Evolutionary conservation across 64 coral and sea anemone genomes (phyloP), one percentile per base, ranked within the genome.

Genomic region (Actinia tenebrosa): DNA sequence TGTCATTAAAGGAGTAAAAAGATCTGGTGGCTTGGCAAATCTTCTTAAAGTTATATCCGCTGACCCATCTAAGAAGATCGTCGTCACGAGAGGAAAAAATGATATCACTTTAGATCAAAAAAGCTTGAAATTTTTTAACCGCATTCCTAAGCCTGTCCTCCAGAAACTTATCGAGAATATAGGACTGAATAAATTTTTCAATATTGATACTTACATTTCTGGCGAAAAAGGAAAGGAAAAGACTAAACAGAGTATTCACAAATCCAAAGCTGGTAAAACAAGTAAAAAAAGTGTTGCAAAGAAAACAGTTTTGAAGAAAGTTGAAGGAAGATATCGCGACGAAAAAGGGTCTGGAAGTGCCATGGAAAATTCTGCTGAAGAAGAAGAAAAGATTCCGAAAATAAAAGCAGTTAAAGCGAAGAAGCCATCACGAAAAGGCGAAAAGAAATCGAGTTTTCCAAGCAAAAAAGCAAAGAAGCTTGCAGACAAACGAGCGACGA

Each of bases 41-140:
- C 79, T 81, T 81, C 79, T 81, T 1, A 81, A 81, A 45, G 43
- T 5, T 5, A 81, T 81, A 81, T 81, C 79, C 79, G 45, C 79
- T 81, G 79, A 81, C 79, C 45, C 79, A 22, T 45, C 79, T 26
- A 85, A 85, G 53, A 85, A 85, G 56, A 64, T 85, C 60, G 20
- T 85, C 25, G 54, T 85, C 53, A 59, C 60, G 6, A 85, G 63
- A 55, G 83, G 50, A 61, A 54, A 44, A 19, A 43, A 85, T 3
- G 53, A 58, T 42, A 22, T 85, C 15, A 63, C 19, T 5, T 30
- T 85, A 4, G 83, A 85, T 60, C 8, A 61, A 44, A 85, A 60
- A 64, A 85, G 25, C 17, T 61, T 61, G 16, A 85, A 62, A 19
- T 53, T 61, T 37, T n/a, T 85, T 10, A 85, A 85, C n/a, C 26